Conservation (phyloP, 2,113 vertebrate genomes). For the Smithornis capensis region DNA sequence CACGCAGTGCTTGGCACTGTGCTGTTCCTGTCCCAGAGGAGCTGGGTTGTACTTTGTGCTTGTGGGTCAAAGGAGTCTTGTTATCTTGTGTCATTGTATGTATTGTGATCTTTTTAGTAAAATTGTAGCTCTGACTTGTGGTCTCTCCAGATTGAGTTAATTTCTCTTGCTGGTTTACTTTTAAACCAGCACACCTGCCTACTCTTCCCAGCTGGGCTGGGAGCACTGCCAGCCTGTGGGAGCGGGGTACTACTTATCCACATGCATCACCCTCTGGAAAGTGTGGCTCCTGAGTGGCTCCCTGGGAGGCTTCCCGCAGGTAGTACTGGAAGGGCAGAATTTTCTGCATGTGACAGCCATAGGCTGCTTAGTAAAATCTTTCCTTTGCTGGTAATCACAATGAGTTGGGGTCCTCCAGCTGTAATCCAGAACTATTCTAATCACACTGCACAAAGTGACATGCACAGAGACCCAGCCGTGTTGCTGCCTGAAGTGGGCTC, state of each 20-base stretch:
- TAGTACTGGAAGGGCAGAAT: neutral
- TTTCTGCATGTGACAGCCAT: neutral
- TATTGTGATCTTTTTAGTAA: too few species aligned
- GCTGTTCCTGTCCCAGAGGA: too few species aligned
- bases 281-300: neutral
- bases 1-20: too few species aligned
- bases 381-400: neutral
- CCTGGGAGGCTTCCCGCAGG: neutral
- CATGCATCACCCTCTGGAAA: neutral
- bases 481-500: neutral
- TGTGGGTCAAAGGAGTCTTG: too few species aligned
- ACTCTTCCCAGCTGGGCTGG: neutral
- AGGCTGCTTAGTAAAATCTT: neutral
- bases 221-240: neutral
- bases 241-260: neutral
- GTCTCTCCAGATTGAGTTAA: too few species aligned
- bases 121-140: too few species aligned
- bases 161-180: too few species aligned
- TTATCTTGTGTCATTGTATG: too few species aligned
- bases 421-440: neutral
- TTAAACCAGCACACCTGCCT: too few species aligned
- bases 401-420: neutral
- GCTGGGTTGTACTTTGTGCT: too few species aligned
- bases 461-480: accelerated
- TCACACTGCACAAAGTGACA: neutral